A percentile compares a stretch with the other conserved stretches of the same genome.
These are phyloP conservation scores for Lithophane semibrunnea DNA, from an alignment of 2,888 invertebrate species.

Conservation along the genomic window DNA sequence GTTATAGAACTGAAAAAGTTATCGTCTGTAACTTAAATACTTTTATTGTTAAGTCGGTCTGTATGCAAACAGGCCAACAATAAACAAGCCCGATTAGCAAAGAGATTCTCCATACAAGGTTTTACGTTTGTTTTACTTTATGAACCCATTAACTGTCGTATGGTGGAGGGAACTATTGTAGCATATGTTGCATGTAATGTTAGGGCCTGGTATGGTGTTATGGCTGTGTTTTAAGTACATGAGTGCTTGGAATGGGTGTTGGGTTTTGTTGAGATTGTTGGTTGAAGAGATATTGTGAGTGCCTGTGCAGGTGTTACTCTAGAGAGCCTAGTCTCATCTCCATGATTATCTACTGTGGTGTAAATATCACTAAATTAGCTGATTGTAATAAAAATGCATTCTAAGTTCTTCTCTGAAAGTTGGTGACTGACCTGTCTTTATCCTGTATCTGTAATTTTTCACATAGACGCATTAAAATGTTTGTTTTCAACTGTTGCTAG, in stretches of 20 bases:
- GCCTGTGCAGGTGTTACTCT: not conserved
- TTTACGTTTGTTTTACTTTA: conserved; percentile 76
- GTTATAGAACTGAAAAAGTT: conserved; percentile 4
- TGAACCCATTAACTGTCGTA: conserved; percentile 69
- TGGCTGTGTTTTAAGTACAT: conserved; percentile 18
- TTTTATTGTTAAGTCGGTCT: conserved; percentile 43
- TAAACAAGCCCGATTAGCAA: conserved; percentile 66
- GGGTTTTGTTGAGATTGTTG: conserved; percentile 2
- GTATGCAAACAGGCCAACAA: conserved; percentile 59
- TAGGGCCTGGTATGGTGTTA: conserved; percentile 35
- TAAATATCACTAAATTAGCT: not conserved
- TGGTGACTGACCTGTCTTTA: too few relatives aligned
- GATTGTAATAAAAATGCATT: not conserved
- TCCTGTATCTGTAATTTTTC: not conserved
- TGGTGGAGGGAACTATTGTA: conserved; percentile 46
- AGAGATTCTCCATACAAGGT: conserved; percentile 63
- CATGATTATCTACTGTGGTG: not conserved
- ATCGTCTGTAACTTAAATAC: conserved; percentile 17
- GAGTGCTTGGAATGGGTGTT: conserved; percentile 9
- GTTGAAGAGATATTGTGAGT: not conserved
- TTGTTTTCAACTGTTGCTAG: not conserved
- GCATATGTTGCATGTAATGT: conserved; percentile 40
- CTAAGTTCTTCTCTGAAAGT: not conserved
- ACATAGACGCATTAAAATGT: not conserved
- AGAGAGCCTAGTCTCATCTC: not conserved